Conservation (phyloP, 2,797 vertebrate genomes). For the Periophthalmus magnuspinnatus region DNA sequence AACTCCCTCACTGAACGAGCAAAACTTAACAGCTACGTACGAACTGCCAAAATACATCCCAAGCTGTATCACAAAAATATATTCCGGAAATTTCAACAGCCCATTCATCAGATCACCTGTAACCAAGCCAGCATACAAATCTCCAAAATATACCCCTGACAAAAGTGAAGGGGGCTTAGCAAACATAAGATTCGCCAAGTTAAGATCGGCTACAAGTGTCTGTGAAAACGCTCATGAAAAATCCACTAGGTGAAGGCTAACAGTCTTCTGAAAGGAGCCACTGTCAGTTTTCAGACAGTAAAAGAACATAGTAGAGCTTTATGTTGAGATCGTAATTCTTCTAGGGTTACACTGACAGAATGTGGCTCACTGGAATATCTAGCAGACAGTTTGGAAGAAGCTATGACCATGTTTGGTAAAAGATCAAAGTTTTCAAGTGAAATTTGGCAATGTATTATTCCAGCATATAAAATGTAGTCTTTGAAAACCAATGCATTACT, state of each 20-base stretch:
- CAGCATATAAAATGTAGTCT: too few relatives aligned
- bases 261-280: slow-evolving; percentile 15
- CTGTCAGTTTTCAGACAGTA: slow-evolving; percentile 27
- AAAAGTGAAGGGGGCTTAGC: slow-evolving; percentile 43
- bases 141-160: slow-evolving; percentile 36
- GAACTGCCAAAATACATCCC: slow-evolving; percentile 34
- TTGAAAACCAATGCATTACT: too few relatives aligned
- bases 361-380: slow-evolving; percentile 24
- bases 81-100: slow-evolving; percentile 28
- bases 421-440: not conserved
- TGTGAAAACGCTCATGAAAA: slow-evolving; percentile 52
- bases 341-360: slow-evolving; percentile 46
- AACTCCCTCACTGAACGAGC: slow-evolving; percentile 23
- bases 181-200: slow-evolving; percentile 62
- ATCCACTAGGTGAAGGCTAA: slow-evolving; percentile 24
- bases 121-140: slow-evolving; percentile 37
- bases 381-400: not conserved
- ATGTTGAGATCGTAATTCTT: slow-evolving; percentile 28
- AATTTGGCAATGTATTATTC: not conserved
- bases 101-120: slow-evolving; percentile 43
- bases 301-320: slow-evolving; percentile 33
- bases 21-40: slow-evolving; percentile 31
- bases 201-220: slow-evolving; percentile 33
- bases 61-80: slow-evolving; percentile 48
- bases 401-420: not conserved